A percentile compares a stretch with the other conserved stretches of the same genome.
Conservation (phyloP, 1,140 invertebrate genomes). For the Aphaenogaster floridana region DNA sequence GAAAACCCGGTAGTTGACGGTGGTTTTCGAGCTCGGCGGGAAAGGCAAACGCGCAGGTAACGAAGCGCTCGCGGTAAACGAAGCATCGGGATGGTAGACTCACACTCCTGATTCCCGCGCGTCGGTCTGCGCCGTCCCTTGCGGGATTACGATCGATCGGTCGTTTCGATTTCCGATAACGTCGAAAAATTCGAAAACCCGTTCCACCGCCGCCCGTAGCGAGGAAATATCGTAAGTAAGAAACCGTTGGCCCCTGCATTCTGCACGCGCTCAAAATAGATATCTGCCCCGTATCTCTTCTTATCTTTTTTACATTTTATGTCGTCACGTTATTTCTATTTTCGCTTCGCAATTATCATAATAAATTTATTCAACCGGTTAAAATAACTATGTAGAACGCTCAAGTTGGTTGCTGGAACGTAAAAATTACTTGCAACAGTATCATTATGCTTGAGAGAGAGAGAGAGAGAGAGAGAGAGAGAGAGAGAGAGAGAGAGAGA, state of each 20-base stretch:
- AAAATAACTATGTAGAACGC: too few relatives aligned
- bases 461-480: too few relatives aligned
- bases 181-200: constrained; percentile 30
- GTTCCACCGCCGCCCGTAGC: neutral
- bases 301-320: neutral
- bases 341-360: neutral
- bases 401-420: too few relatives aligned
- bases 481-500: too few relatives aligned
- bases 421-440: too few relatives aligned
- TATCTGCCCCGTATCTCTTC: neutral
- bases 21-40: constrained; percentile 69
- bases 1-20: constrained; percentile 51
- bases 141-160: constrained; percentile 36
- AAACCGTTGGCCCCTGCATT: neutral
- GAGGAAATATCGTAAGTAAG: constrained; percentile 4
- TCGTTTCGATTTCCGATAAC: constrained; percentile 37
- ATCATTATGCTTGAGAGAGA: too few relatives aligned
- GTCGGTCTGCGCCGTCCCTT: neutral
- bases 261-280: neutral
- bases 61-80: constrained; percentile 67
- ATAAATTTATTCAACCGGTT: neutral
- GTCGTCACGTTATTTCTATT: neutral
- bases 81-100: constrained; percentile 33
- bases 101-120: constrained; percentile 7
- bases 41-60: constrained; percentile 72